Evolutionary conservation across 2,888 invertebrate genomes (phyloP), one percentile per base, ranked within the genome.

Genomic region (Drosophila longiperda): DNA sequence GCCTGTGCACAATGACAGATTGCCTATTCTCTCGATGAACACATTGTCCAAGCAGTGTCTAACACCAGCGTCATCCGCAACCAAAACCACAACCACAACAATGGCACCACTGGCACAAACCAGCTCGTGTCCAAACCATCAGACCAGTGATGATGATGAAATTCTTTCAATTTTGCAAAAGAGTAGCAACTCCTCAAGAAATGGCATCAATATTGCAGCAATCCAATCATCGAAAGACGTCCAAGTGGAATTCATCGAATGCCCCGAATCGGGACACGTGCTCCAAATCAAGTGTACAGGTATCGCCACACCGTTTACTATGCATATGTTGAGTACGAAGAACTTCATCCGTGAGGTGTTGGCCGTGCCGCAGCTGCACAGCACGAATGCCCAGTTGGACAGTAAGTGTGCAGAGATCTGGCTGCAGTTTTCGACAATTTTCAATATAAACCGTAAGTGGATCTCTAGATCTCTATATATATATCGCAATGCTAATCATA

Each of bases 361-460:
- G 83, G 82, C 89, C 17, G 73, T 91, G 42, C 91, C 91, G 1
- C 69, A 80, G 17, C 42, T 92, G 17, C 91, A 92, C 34, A 78
- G 70, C 20, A 76, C 66, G 49, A 49, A 70, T 1, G 34, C 58
- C 0, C 55, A 60, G 5, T 26, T 80, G 38, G 7, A 29, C 4
- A 8, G 0, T 4, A 65, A 73, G n/a, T 32, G 60, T 5, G 58
- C 70, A 17, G 48, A 38, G 0, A 75, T 78, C 34, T 92, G 91
- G 91, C 57, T 59, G 12, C 55, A 75, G n/a, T 61, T 91, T 5
- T 23, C 84, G 1, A 77, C 54, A 3, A 82, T 73, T 29, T 81
- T 87, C 20, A 48, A 76, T n/a, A 53, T 90, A 29, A 78, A 90
- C 62, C 77, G 91, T 89, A 65, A 78, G 60, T 50, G 29, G 3